These are phyloP conservation scores for Drosophila ohnishii DNA, from an alignment of 1,140 invertebrate species.

Conservation along the genomic window DNA sequence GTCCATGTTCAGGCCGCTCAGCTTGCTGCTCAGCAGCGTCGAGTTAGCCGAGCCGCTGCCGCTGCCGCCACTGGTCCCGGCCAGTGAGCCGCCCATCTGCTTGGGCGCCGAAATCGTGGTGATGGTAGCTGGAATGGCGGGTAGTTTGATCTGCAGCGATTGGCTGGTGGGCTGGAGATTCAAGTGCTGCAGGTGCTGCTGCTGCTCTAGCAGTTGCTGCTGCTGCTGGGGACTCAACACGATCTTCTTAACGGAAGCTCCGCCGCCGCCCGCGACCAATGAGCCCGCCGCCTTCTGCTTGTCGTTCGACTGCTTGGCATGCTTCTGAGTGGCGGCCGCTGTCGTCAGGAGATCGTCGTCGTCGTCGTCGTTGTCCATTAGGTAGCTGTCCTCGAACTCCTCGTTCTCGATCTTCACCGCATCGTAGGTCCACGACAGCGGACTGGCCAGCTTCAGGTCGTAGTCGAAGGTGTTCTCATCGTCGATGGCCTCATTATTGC, in stretches of 20 bases:
- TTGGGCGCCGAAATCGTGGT: conserved; percentile 66
- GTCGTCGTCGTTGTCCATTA: conserved; percentile 75
- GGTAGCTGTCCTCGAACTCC: conserved; percentile 75
- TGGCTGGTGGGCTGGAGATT: conserved; percentile 76
- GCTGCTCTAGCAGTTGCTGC: conserved; percentile 73
- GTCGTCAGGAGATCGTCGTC: conserved; percentile 77
- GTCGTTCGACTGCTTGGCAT: conserved; percentile 69
- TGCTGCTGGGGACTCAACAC: conserved; percentile 65
- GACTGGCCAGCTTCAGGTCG: conserved; percentile 77
- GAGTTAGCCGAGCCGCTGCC: conserved; percentile 39
- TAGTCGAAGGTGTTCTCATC: conserved; percentile 78
- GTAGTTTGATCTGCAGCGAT: conserved; percentile 73
- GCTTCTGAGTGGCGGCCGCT: conserved; percentile 73
- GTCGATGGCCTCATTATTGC: conserved; percentile 73
- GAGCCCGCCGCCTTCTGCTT: conserved; percentile 31
- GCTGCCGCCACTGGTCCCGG: conserved; percentile 48
- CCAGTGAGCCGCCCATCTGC: conserved; percentile 16
- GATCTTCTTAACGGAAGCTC: conserved; percentile 41
- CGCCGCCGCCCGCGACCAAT: not conserved
- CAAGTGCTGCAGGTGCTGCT: conserved; percentile 75
- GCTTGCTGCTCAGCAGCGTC: conserved; percentile 44
- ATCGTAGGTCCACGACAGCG: conserved; percentile 81
- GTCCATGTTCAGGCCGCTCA: conserved; percentile 50
- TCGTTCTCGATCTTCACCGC: conserved; percentile 79
- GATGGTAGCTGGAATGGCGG: conserved; percentile 76